Conservation (phyloP, 2,888 invertebrate genomes). For the Arge pagana region DNA sequence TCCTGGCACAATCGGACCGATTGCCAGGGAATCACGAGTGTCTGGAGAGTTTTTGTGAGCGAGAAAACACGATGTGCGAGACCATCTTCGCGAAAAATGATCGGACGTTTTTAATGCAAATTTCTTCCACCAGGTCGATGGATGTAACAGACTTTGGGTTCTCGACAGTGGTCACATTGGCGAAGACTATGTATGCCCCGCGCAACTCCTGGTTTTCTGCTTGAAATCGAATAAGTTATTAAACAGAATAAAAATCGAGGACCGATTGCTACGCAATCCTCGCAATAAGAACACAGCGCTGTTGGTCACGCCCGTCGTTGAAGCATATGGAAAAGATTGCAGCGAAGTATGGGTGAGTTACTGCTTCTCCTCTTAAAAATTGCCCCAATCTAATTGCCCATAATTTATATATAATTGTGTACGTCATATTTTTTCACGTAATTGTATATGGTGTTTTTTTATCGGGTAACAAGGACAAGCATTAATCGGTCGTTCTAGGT, state of each 20-base stretch:
- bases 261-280: conserved; percentile 27
- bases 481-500: too few relatives aligned
- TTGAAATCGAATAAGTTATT: conserved; percentile 58
- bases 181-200: conserved; percentile 66
- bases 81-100: too few relatives aligned
- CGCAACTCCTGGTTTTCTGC: conserved; percentile 76
- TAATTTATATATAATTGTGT: too few relatives aligned
- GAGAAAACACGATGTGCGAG: too few relatives aligned
- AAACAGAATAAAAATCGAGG: conserved; percentile 33
- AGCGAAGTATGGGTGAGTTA: conserved; percentile 32
- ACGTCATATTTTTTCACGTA: too few relatives aligned
- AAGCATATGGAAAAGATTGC: conserved; percentile 30
- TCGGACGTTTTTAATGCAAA: too few relatives aligned
- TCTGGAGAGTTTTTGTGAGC: conserved; percentile 74
- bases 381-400: too few relatives aligned
- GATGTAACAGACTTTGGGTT: conserved; percentile 72
- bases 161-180: conserved; percentile 72
- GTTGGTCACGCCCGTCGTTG: conserved; percentile 40
- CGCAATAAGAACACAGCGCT: conserved; percentile 26
- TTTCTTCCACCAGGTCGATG: conserved; percentile 76
- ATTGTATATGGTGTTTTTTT: too few relatives aligned
- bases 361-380: too few relatives aligned
- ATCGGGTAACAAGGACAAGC: too few relatives aligned
- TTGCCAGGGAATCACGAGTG: conserved; percentile 72
- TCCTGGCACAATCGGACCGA: conserved; percentile 63